phyloP scores from a whole-genome alignment of 2,797 vertebrate genomes.

The Lacerta bilineata region DNA sequence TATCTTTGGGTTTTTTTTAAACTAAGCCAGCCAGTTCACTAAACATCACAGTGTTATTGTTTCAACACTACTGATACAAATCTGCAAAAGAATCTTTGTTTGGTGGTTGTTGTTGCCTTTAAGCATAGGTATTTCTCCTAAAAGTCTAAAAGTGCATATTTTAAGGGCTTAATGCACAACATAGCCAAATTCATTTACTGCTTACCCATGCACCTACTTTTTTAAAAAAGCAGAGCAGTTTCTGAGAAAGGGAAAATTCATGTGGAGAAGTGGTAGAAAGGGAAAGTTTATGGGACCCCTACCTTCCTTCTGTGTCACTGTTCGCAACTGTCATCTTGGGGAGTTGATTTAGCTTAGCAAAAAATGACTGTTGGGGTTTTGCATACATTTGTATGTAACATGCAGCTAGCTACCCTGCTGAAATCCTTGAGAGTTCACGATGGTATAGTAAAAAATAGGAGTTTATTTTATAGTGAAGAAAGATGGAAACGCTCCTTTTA shows the following conservation, averaged over 20 bases:
- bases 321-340: not conserved
- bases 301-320: not conserved
- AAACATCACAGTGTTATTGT: not conserved
- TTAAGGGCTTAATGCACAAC: not conserved
- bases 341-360: not conserved
- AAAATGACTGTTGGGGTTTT: not conserved
- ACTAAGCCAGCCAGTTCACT: not conserved
- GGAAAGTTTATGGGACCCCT: not conserved
- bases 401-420: not conserved
- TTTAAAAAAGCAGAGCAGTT: not conserved
- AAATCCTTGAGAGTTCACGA: not conserved
- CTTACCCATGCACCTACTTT: not conserved
- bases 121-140: not conserved
- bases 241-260: not conserved
- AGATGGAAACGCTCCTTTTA: not conserved
- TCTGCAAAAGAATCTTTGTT: not conserved
- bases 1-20: not conserved
- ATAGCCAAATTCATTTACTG: not conserved
- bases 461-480: not conserved
- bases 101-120: not conserved
- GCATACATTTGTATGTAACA: not conserved
- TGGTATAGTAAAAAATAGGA: not conserved
- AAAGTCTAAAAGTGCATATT: not conserved
- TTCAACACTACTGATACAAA: not conserved
- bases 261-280: not conserved